A percentile compares a stretch with the other conserved stretches of the same genome.
These are phyloP conservation scores for Bombylius discolor DNA, from an alignment of 2,888 invertebrate species.

Conservation along the genomic window DNA sequence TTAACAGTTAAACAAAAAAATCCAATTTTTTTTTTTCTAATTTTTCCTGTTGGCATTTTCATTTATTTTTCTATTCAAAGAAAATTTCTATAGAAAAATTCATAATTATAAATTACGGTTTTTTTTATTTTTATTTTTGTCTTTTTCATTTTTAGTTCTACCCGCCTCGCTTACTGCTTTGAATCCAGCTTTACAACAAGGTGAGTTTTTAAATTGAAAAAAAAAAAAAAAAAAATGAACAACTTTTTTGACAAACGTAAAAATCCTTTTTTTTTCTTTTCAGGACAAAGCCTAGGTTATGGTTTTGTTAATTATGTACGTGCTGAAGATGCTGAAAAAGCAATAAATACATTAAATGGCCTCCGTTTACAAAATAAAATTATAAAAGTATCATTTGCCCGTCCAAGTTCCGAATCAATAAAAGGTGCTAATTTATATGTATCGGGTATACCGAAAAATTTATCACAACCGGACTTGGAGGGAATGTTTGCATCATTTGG, in stretches of 20 bases:
- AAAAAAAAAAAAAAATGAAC: neutral
- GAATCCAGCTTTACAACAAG: slow-evolving; percentile 35
- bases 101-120: too few relatives aligned
- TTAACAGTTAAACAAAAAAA: too few relatives aligned
- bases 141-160: slow-evolving; percentile 22
- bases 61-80: too few relatives aligned
- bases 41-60: too few relatives aligned
- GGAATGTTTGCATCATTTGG: slow-evolving; percentile 89
- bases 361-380: slow-evolving; percentile 98
- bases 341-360: slow-evolving; percentile 95
- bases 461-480: slow-evolving; percentile 93
- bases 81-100: too few relatives aligned
- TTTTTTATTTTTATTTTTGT: neutral
- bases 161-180: slow-evolving; percentile 35
- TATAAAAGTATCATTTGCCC: slow-evolving; percentile 96
- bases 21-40: too few relatives aligned
- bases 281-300: slow-evolving; percentile 96
- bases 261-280: neutral
- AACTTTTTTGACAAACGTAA: neutral
- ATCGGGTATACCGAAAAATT: slow-evolving; percentile 91
- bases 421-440: slow-evolving; percentile 97
- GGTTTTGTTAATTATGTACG: slow-evolving; percentile 99
- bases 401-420: slow-evolving; percentile 95
- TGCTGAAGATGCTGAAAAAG: slow-evolving; percentile 95
- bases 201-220: slow-evolving; percentile 15